Evolutionary conservation across 2,113 vertebrate species (phyloP).

Genomic region (Dromiciops gliroides): DNA sequence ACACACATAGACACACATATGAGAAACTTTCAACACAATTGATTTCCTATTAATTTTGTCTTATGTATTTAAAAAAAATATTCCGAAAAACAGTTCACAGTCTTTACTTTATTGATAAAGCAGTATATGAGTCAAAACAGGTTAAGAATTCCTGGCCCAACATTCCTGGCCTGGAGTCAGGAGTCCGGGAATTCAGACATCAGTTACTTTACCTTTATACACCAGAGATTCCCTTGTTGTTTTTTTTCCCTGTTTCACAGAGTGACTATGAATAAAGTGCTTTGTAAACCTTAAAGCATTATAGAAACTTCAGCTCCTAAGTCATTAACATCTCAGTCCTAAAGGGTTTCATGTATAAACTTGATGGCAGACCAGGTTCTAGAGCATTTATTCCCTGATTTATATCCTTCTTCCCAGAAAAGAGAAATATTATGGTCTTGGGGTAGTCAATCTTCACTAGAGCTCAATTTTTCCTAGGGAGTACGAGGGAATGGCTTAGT

Average conservation of each 20-base stretch:
- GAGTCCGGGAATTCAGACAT: background rate
- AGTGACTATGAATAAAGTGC: background rate
- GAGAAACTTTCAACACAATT: background rate
- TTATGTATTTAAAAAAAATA: background rate
- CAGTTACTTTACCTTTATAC: background rate
- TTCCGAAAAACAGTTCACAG: background rate
- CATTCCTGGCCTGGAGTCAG: background rate
- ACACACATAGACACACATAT: too few relatives aligned
- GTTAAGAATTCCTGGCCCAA: background rate
- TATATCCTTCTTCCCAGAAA: background rate
- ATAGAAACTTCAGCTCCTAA: background rate
- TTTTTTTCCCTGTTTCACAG: background rate
- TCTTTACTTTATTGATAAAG: background rate
- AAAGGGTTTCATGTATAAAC: background rate
- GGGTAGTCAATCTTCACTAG: background rate
- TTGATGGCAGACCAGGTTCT: background rate
- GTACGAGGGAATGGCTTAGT: background rate
- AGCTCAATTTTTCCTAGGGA: background rate
- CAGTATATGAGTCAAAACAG: background rate
- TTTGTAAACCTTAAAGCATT: background rate
- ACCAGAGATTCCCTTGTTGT: background rate
- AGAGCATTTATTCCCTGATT: background rate
- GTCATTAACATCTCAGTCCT: background rate
- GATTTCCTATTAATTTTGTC: background rate
- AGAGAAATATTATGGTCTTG: background rate